A percentile compares a stretch with the other conserved stretches of the same genome.
Conservation (phyloP, 2,797 vertebrate genomes). For the Acanthis flammea region DNA sequence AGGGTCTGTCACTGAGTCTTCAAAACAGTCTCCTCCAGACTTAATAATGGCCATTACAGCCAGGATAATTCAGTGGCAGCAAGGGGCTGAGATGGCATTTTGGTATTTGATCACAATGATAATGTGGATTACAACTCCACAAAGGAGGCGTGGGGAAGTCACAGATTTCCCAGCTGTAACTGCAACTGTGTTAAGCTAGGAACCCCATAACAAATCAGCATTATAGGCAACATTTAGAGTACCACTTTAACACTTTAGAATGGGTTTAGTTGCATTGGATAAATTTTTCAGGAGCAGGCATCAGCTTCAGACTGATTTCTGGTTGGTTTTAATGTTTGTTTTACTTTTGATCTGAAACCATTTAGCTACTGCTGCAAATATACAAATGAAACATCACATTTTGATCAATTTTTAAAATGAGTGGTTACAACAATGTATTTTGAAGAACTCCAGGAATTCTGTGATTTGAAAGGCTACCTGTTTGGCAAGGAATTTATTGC, state of each 20-base stretch:
- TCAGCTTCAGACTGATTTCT: not conserved
- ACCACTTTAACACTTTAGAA: not conserved
- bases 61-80: not conserved
- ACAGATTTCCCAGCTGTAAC: not conserved
- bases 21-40: not conserved
- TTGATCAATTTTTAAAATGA: not conserved
- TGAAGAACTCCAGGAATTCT: not conserved
- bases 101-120: not conserved
- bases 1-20: not conserved
- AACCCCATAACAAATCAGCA: not conserved
- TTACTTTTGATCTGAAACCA: not conserved
- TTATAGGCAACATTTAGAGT: not conserved
- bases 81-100: not conserved
- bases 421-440: not conserved
- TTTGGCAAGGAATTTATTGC: not conserved
- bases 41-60: not conserved
- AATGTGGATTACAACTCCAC: not conserved
- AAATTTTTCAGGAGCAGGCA: not conserved
- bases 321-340: not conserved
- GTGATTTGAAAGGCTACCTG: not conserved
- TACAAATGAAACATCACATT: not conserved
- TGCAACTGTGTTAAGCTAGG: not conserved
- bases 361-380: not conserved
- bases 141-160: not conserved
- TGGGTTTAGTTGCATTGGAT: not conserved